phyloP scores from a whole-genome alignment of 1,140 invertebrate genomes.

The Hypsibius dujardini region DNA sequence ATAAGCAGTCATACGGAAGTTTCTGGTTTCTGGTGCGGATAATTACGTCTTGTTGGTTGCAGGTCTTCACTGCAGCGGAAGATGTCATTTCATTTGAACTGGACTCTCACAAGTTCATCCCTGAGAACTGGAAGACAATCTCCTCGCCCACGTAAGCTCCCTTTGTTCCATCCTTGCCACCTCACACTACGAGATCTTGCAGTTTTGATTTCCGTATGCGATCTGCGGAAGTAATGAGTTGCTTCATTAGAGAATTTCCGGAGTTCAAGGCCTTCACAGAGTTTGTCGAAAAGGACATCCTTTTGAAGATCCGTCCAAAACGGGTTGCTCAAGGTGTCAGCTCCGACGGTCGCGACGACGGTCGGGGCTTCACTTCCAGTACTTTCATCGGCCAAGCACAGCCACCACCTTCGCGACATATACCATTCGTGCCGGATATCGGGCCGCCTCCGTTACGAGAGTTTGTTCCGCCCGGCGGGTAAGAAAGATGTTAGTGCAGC shows the following conservation, averaged over 20 bases:
- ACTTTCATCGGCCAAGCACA: neutral
- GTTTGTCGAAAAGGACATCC: neutral
- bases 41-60: neutral
- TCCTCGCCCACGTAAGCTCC: neutral
- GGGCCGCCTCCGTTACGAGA: neutral
- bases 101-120: neutral
- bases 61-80: neutral
- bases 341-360: neutral
- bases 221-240: neutral
- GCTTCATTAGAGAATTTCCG: neutral
- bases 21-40: neutral
- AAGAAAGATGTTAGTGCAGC: too few relatives aligned
- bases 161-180: neutral
- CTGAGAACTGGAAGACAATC: neutral
- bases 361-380: neutral
- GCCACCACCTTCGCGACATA: neutral
- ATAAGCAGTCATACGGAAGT: neutral
- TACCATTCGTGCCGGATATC: constrained; percentile 5
- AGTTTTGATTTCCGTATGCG: neutral
- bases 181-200: neutral
- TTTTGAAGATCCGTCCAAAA: neutral
- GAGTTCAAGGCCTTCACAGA: neutral
- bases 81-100: constrained; percentile 2
- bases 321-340: too few relatives aligned
- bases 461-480: neutral